Evolutionary conservation across 1,140 invertebrate genomes (phyloP).

Genomic region (Rhopalosiphum padi): DNA sequence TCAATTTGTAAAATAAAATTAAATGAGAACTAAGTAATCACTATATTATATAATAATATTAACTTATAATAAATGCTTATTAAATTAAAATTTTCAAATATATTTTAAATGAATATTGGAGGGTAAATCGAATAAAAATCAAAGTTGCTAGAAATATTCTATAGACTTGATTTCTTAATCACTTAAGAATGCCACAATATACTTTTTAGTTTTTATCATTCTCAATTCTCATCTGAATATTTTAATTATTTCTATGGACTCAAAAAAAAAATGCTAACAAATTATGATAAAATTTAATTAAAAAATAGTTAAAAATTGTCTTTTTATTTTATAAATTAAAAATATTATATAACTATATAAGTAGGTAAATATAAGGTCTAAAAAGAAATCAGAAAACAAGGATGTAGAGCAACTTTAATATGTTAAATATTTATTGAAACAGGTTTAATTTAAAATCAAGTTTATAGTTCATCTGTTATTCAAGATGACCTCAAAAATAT

Average conservation of each 20-base stretch:
- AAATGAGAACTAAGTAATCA: not conserved
- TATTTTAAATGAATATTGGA: not conserved
- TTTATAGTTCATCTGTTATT: not conserved
- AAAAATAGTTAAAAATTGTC: too few relatives aligned
- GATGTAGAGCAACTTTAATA: not conserved
- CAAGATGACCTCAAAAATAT: slow-evolving; percentile 35
- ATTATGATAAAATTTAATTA: not conserved
- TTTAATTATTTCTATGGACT: not conserved
- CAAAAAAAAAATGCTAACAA: not conserved
- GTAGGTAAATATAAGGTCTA: not conserved
- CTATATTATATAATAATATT: not conserved
- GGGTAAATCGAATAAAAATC: not conserved
- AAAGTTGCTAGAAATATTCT: not conserved
- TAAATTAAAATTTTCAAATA: too few relatives aligned
- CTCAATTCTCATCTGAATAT: not conserved
- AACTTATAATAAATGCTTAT: not conserved
- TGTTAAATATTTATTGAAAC: not conserved
- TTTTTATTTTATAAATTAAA: not conserved
- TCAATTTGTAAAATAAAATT: not conserved
- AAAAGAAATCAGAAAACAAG: not conserved
- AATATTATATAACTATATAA: not conserved
- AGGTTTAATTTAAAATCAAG: slow-evolving; percentile 25
- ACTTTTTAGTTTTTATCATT: not conserved
- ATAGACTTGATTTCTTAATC: not conserved
- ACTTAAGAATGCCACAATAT: not conserved